phyloP scores from a whole-genome alignment of 64 coral and sea anemone species.

The Dendrophyllia cribrosa region DNA sequence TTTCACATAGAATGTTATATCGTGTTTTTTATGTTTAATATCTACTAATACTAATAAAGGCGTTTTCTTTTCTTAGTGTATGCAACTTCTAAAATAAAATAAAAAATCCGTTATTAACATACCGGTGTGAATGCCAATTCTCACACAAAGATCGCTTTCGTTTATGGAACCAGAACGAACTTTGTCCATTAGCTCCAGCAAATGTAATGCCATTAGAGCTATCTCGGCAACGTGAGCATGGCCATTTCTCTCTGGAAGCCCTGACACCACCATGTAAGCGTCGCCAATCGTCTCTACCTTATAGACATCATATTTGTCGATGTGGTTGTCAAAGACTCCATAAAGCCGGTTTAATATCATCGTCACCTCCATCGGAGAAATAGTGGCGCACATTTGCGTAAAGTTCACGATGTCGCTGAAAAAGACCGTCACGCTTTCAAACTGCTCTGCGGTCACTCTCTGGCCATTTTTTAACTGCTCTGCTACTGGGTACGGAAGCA shows the following conservation, averaged over 20 bases:
- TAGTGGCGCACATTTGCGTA: constrained; percentile 65
- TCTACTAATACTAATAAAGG: too few species aligned
- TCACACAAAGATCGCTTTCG: too few species aligned
- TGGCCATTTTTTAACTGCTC: constrained; percentile 67
- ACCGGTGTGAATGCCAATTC: constrained; percentile 30
- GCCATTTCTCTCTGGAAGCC: constrained; percentile 21
- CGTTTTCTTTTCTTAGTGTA: too few species aligned
- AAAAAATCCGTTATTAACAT: too few species aligned
- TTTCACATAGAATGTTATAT: too few species aligned
- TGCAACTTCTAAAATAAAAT: too few species aligned
- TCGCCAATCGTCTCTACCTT: constrained; percentile 75
- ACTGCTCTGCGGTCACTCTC: constrained; percentile 55
- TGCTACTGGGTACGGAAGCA: constrained; percentile 76
- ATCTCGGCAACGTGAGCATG: constrained; percentile 30
- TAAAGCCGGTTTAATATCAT: constrained; percentile 38
- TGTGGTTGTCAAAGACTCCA: constrained; percentile 53
- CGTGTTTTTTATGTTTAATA: too few species aligned
- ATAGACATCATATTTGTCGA: constrained; percentile 78
- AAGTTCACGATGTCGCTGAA: constrained; percentile 79
- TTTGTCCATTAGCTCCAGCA: background rate
- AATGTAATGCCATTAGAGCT: constrained; percentile 20
- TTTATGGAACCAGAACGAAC: background rate
- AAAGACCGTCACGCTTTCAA: constrained; percentile 79
- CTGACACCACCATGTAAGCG: constrained; percentile 68
- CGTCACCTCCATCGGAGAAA: constrained; percentile 66